Base-by-base conservation (phyloP, 2,113 vertebrate species). In the Centropristis striata region DNA sequence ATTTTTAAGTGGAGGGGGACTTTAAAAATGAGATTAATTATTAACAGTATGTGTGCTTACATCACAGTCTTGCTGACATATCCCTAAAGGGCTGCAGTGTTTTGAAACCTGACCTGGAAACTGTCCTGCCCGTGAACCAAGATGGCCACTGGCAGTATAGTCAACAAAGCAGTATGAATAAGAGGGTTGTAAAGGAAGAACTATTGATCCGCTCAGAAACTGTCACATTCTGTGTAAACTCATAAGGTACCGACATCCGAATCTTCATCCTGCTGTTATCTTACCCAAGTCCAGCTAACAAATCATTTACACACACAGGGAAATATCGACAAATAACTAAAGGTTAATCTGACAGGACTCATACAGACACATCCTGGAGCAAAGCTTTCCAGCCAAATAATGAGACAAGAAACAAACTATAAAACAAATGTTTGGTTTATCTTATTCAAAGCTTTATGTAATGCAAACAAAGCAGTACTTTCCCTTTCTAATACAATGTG, bases 121-220 rank as follows among this genome's bases (percentile, higher is more conserved):
- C 90, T 75, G 91, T 90, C 87, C 72, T 86, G 87, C 81, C 84
- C 58, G 1, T 89, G 86, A 90, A 92, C 87, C 82, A 92, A 91
- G 86, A 91, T 91, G 90, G 86, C 85, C 18, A 66, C 74, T 28
- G 59, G 61, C 2, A 1, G 82, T 41, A 85, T 57, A 67, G 90
- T 93, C 91, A 92, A 93, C 88, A 92, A 84, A 86, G 86, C 75
- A 20, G 81, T 36, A 91, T 94, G 93, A 93, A 92, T 93, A 92
- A 91, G 79, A 85, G 87, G 84, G 91, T 61, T 94, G 90, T 63
- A 63, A 71, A 87, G 86, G 87, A 91, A 89, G 81, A 77, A 75
- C 76, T 89, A 94, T 94, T 90, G 92, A 94, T 94, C 86, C 10
- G 20, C 75, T 84, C 59, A 58, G 84, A 87, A 88, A 69, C 63